Evolutionary conservation across 2,888 invertebrate genomes (phyloP).

Genomic region (Drosophila tanythrix): DNA sequence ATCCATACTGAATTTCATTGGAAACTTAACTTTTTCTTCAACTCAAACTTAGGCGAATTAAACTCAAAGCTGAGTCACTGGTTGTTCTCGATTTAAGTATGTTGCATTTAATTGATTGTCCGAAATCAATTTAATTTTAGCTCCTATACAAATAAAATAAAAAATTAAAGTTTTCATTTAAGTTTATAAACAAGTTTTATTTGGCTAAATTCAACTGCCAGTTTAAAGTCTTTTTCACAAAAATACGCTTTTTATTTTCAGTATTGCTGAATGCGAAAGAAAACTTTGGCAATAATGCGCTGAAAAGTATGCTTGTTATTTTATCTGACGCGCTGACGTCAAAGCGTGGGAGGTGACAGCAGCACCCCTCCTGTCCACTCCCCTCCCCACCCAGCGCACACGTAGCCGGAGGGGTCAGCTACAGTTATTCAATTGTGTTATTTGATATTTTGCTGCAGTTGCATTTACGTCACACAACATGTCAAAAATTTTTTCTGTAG

Average conservation of each 20-base stretch:
- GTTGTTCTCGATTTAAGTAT: no score
- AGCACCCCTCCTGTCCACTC: neutral
- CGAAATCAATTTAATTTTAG: neutral
- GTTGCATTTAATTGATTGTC: neutral
- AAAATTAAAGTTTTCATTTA: neutral
- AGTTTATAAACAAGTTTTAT: neutral
- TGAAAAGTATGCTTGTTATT: constrained; percentile 42
- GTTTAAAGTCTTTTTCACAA: neutral
- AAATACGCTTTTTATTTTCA: neutral
- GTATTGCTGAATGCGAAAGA: neutral
- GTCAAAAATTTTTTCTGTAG: constrained; percentile 41
- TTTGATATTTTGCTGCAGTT: constrained; percentile 56
- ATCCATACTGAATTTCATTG: neutral
- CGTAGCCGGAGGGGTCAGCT: constrained; percentile 9
- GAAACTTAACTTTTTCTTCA: neutral
- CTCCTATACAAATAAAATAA: no score
- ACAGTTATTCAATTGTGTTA: constrained; percentile 50
- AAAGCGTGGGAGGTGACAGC: neutral
- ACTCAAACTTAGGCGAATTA: neutral
- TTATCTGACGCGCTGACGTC: constrained; percentile 17
- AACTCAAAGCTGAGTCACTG: no score
- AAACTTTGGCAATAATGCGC: constrained; percentile 32
- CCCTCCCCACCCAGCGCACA: neutral
- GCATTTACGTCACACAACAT: constrained; percentile 56
- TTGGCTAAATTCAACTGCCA: neutral